phyloP scores from a whole-genome alignment of 2,888 invertebrate genomes.

The Gibbula magus region DNA sequence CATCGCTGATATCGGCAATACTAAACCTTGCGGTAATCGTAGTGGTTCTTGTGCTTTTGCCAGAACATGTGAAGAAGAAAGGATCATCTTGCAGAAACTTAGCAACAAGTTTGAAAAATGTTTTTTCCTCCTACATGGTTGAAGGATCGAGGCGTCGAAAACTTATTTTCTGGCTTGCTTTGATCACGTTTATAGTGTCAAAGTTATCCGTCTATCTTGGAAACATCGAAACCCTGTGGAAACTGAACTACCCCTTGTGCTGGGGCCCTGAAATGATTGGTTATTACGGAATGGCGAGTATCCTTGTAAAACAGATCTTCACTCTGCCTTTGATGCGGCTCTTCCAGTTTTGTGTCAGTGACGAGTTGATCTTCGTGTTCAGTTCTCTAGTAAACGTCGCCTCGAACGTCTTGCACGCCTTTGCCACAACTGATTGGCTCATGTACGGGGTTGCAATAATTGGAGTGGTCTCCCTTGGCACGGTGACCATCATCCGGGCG shows the following conservation, averaged over 20 bases:
- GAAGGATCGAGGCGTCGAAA: not conserved
- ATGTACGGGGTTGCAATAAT: constrained; percentile 32
- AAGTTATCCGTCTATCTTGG: not conserved
- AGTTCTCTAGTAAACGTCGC: constrained; percentile 28
- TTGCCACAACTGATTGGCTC: constrained; percentile 37
- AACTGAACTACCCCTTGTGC: constrained; percentile 51
- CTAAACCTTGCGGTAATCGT: not conserved
- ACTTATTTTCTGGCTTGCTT: not conserved
- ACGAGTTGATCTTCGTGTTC: constrained; percentile 41
- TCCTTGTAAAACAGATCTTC: constrained; percentile 25
- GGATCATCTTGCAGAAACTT: not conserved
- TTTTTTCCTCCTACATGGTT: not conserved
- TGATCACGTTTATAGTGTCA: not conserved
- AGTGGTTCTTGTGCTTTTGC: not conserved
- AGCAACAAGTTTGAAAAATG: not conserved
- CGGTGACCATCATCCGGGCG: not conserved
- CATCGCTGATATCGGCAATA: constrained; percentile 15
- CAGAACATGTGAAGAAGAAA: not conserved
- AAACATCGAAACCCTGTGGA: constrained; percentile 45
- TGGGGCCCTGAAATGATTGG: constrained; percentile 50
- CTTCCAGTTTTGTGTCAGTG: constrained; percentile 41
- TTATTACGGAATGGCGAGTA: constrained; percentile 34
- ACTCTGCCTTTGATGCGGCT: constrained; percentile 38
- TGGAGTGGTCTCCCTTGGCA: not conserved
- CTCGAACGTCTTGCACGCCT: constrained; percentile 42